These are phyloP conservation scores for Volucella inanis DNA, from an alignment of 2,888 invertebrate genomes.

Conservation along the genomic window DNA sequence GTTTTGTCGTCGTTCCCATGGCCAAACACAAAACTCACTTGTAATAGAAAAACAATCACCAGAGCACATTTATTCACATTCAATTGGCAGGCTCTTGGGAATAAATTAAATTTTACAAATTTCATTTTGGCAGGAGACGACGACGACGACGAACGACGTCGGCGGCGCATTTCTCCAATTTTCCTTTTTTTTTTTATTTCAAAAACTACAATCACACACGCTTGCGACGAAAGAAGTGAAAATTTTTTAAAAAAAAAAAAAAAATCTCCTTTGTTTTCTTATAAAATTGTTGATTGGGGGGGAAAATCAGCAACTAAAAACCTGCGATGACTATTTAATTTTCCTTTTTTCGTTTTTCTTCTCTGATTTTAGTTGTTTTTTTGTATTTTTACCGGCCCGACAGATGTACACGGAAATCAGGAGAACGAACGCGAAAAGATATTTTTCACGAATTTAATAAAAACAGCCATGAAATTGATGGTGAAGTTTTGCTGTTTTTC, in stretches of 20 bases:
- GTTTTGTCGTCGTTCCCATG: conserved; percentile 34
- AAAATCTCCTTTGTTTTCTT: conserved; percentile 1
- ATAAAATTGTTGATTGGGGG: neutral
- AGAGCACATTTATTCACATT: conserved; percentile 43
- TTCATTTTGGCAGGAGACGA: conserved; percentile 56
- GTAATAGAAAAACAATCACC: conserved; percentile 50
- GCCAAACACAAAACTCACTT: conserved; percentile 38
- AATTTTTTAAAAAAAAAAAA: neutral
- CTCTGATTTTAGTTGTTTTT: conserved; percentile 28
- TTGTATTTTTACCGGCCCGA: conserved; percentile 53
- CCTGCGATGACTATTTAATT: conserved; percentile 2
- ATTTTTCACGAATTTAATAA: conserved; percentile 22
- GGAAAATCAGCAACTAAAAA: neutral
- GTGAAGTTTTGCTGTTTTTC: conserved; percentile 3
- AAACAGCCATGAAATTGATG: conserved; percentile 27
- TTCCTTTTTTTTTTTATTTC: neutral
- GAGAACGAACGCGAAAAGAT: conserved; percentile 43
- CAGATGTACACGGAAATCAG: conserved; percentile 46
- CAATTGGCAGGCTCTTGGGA: conserved; percentile 27
- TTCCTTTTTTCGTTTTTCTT: conserved; percentile 61
- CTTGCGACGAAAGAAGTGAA: conserved; percentile 33
- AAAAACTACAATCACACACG: conserved; percentile 13
- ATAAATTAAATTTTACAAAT: conserved; percentile 44
- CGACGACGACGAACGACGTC: conserved; percentile 40
- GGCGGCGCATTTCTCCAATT: conserved; percentile 51